Conservation (phyloP, 2,113 vertebrate genomes). For the Silurus asotus region DNA sequence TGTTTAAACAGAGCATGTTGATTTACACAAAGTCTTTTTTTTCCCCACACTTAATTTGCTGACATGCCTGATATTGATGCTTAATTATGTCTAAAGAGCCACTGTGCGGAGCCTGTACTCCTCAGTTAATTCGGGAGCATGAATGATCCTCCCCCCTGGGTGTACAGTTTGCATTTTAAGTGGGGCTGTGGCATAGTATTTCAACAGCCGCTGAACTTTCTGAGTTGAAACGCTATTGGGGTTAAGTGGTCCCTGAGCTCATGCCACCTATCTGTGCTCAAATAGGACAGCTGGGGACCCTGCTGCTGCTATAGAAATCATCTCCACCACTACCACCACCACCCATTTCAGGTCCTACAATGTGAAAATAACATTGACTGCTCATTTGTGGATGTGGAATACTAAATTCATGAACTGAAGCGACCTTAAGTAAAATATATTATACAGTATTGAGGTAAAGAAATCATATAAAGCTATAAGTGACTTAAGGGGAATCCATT, state of each 20-base stretch:
- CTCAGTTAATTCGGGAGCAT: constrained; percentile 70
- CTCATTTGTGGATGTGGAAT: constrained; percentile 72
- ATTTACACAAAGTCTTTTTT: constrained; percentile 43
- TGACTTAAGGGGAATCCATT: background rate
- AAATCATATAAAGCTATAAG: background rate
- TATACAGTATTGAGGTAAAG: background rate
- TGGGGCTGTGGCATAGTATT: constrained; percentile 70
- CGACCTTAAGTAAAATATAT: background rate
- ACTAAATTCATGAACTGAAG: constrained; percentile 48
- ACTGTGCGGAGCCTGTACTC: constrained; percentile 62
- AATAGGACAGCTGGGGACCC: constrained; percentile 80
- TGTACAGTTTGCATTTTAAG: constrained; percentile 78
- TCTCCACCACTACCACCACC: constrained; percentile 36
- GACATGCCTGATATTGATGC: constrained; percentile 69
- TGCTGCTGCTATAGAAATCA: constrained; percentile 76
- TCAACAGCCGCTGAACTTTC: constrained; percentile 78
- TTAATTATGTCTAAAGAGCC: constrained; percentile 73
- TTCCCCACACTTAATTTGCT: constrained; percentile 58
- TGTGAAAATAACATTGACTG: constrained; percentile 69
- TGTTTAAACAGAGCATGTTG: constrained; percentile 33
- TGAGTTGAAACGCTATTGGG: constrained; percentile 74
- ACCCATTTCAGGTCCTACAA: constrained; percentile 23
- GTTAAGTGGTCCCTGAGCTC: constrained; percentile 81
- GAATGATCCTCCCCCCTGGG: constrained; percentile 61
- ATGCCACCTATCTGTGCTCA: constrained; percentile 74